Evolutionary conservation across 2,797 vertebrate genomes (phyloP), one percentile per base, ranked within the genome.

Genomic region (Myotis findleyi): DNA sequence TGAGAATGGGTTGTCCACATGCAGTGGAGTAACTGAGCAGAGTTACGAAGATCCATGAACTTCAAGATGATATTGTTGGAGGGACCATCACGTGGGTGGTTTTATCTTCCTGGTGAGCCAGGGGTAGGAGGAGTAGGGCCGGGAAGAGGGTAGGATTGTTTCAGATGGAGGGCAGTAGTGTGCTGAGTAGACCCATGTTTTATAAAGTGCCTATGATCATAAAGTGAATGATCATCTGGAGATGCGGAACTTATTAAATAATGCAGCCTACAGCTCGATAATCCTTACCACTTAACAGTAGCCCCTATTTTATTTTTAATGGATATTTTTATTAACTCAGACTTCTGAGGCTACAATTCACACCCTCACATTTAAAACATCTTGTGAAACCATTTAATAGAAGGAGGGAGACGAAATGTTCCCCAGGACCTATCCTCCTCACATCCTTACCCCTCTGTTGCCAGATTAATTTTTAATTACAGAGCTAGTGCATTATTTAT

Each of bases 401-500:
- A 30, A 47, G 53, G 44, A 91, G 30, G 30, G 66, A 93, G 49
- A 93, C 44, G 47, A 44, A 72, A 36, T 49, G 20, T 27, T 71
- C 36, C 38, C 25, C 9, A 33, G n/a, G 62, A 79, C 69, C 21
- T 41, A 1, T 64, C 33, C 25, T 71, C 38, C n/a, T 71, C 14
- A 68, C 27, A 49, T 12, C 25, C 59, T 89, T 81, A 84, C 27
- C 44, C 9, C 49, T 96, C 44, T 68, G 62, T 82, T n/a, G 72
- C 69, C 69, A 79, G 90, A 77, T 86, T 85, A 30, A 44, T 62
- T 79, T 86, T 77, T 79, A 62, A 10, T 85, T 68, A 38, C 17
- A 90, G 71, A 62, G 59, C 66, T 38, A 87, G 27, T 30, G 16
- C 9, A 57, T 59, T 93, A 59, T 93, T 90, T 75, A 81, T 87